Base-by-base conservation (phyloP, 2,113 vertebrate genomes). In the Heterocephalus glaber region DNA sequence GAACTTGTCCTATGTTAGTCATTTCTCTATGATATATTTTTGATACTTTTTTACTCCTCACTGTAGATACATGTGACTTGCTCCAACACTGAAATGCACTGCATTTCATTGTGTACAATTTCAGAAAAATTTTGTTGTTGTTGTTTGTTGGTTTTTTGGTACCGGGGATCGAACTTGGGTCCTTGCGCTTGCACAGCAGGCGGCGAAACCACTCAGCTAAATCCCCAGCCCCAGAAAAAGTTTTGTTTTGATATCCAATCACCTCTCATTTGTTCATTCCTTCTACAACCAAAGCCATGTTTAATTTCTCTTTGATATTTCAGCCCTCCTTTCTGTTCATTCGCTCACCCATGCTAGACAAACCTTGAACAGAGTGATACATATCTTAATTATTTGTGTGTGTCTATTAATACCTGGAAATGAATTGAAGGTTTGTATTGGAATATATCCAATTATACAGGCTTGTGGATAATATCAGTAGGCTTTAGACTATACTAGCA, bases 251-350 rank as follows among this genome's bases (percentile, higher is more conserved):
- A n/a, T 86, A 89, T 80, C 52, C 38, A n/a, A 5, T 35, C 24
- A 12, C 28, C 7, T 7, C 5, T 90, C 22, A 7, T 85, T 22
- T 94, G 11, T 26, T 91, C 11, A 41, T 33, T 89, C 24, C 56
- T 20, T 84, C 65, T 16, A 19, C 60, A n/a, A 65, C 38, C 74
- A 90, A 90, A 38, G 54, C 26, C 41, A 9, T 41, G 11, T 60
- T 77, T 84, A 28, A 70, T 95, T 90, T 95, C 41, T 93, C 60
- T 65, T 94, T 77, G 19, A 26, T 30, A 66, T 19, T 63, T 47
- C 3, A 72, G 19, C 85, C 68, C 20, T 70, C 77, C 88, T 79
- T 85, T 41, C 8, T 77, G 0, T 74, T 86, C n/a, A 76, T 30
- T 94, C 8, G 76, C 10, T 74, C 38, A 16, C 6, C 30, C 54